Conservation (phyloP, 2,113 vertebrate species). For the Hoplias malabaricus region DNA sequence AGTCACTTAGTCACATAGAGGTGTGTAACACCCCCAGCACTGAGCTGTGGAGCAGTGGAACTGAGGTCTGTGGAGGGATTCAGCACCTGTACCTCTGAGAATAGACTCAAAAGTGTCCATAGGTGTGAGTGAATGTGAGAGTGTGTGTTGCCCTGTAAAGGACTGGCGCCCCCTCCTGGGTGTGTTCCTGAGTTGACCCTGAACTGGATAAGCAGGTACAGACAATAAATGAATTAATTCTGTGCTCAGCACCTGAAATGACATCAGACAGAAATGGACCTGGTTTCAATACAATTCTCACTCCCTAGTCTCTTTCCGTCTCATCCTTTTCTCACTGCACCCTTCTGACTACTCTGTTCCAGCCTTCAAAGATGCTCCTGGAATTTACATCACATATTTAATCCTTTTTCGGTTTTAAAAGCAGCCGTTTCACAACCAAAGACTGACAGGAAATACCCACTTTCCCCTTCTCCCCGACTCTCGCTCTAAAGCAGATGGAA, state of each 20-base stretch:
- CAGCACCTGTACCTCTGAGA: too few species aligned
- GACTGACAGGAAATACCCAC: slow-evolving; percentile 42
- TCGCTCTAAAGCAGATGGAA: slow-evolving; percentile 34
- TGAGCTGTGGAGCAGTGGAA: too few species aligned
- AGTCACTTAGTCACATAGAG: too few species aligned
- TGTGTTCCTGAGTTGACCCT: too few species aligned
- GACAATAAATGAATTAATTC: too few species aligned
- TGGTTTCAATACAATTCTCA: background rate
- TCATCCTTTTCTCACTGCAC: background rate
- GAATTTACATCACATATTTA: slow-evolving; percentile 33
- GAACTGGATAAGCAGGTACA: too few species aligned
- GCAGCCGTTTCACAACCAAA: background rate
- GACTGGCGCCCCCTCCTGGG: too few species aligned
- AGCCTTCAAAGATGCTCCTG: slow-evolving; percentile 28
- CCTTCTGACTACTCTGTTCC: background rate
- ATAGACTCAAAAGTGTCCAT: too few species aligned
- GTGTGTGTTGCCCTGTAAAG: too few species aligned
- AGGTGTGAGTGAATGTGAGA: too few species aligned
- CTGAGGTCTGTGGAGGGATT: too few species aligned
- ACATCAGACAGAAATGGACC: background rate
- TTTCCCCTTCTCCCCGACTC: slow-evolving; percentile 12
- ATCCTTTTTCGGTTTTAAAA: slow-evolving; percentile 24
- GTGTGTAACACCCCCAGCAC: too few species aligned
- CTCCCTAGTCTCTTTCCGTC: background rate
- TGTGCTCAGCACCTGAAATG: background rate